These are phyloP conservation scores for Erebia aethiops DNA, from an alignment of 2,888 invertebrate genomes.

Conservation along the genomic window DNA sequence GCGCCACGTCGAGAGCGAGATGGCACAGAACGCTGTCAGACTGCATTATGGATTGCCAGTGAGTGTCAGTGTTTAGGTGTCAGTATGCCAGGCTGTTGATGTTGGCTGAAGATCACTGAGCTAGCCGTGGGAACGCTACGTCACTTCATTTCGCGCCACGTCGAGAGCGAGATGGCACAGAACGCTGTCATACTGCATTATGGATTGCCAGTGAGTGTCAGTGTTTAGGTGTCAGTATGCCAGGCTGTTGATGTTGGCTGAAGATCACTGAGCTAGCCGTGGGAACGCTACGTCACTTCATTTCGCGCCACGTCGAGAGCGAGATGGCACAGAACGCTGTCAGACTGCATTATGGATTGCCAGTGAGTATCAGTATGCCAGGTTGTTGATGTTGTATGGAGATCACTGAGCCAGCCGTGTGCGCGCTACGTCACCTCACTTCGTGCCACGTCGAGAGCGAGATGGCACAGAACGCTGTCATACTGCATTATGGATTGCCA, in stretches of 20 bases:
- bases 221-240: too few relatives aligned
- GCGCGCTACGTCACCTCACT: too few relatives aligned
- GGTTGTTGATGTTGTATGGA: conserved; percentile 98
- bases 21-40: too few relatives aligned
- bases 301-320: too few relatives aligned
- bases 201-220: conserved; percentile 90
- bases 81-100: conserved; percentile 96
- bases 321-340: conserved; percentile 99
- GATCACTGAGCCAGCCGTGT: conserved; percentile 91
- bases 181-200: conserved; percentile 97
- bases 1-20: too few relatives aligned
- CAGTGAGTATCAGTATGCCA: conserved; percentile 91
- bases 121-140: conserved; percentile 93
- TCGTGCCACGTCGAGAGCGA: too few relatives aligned
- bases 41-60: too few relatives aligned
- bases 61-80: conserved; percentile 90
- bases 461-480: conserved; percentile 99
- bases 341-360: conserved; percentile 94
- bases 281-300: too few relatives aligned
- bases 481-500: conserved; percentile 94
- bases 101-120: conserved; percentile 94
- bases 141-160: too few relatives aligned
- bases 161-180: conserved; percentile 98
- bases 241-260: conserved; percentile 98
- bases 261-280: conserved; percentile 93